A percentile compares a stretch with the other conserved stretches of the same genome.
Conservation (phyloP, 2,888 invertebrate species). For the Agonopterix alstromeriana region DNA sequence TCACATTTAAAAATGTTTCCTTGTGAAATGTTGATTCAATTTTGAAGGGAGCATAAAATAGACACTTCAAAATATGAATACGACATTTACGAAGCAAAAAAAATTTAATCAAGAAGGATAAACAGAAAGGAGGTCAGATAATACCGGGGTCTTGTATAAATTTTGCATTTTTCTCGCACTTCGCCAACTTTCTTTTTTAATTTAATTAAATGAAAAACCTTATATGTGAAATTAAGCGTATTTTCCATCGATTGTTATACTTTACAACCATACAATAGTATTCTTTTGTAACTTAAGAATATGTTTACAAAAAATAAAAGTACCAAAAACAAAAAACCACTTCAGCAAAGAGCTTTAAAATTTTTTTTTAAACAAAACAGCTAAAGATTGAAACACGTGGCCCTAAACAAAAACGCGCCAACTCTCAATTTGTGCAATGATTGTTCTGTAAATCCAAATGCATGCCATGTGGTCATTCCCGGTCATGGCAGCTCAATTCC, state of each 20-base stretch:
- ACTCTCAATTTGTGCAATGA: conserved; percentile 62
- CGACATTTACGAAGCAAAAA: background rate
- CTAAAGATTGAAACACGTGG: conserved; percentile 50
- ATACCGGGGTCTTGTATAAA: conserved; percentile 13
- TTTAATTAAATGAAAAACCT: conserved; percentile 16
- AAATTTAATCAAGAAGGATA: conserved; percentile 9
- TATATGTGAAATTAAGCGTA: too few species aligned
- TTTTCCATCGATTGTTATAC: too few species aligned
- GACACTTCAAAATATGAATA: too few species aligned
- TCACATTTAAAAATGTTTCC: too few species aligned
- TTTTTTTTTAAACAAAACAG: conserved; percentile 33
- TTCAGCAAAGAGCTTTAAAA: conserved; percentile 18
- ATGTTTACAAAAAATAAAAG: too few species aligned
- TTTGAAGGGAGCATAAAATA: too few species aligned
- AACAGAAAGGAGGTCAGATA: conserved; percentile 18
- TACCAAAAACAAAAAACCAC: conserved; percentile 10
- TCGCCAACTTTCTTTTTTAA: conserved; percentile 10
- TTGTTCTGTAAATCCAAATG: conserved; percentile 50
- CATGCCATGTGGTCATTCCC: conserved; percentile 70
- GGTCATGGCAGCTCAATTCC: conserved; percentile 36
- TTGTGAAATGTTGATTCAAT: too few species aligned
- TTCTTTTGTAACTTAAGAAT: too few species aligned
- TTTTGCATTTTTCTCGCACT: conserved; percentile 12
- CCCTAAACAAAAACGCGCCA: conserved; percentile 60
- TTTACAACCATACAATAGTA: too few species aligned